Base-by-base conservation (phyloP, 2,113 vertebrate genomes). In the Zosterops pallidus region DNA sequence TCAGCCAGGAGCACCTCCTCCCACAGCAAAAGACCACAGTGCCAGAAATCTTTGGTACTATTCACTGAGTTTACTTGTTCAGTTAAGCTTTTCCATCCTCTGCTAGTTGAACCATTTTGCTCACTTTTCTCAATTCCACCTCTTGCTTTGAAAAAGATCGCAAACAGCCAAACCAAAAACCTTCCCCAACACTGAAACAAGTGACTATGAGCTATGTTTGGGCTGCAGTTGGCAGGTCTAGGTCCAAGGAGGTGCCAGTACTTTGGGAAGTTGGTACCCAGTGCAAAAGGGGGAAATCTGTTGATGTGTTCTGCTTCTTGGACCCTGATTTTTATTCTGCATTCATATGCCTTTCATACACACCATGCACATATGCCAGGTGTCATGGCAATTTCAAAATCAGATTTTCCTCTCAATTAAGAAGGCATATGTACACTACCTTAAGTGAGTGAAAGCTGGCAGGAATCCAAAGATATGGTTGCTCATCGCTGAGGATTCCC, bases 331-430 rank as follows among this genome's bases (percentile, higher is more conserved):
- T 71, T 83, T 24, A 52, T 64, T 80, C 41, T 67, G 33, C 33
- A 9, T 11, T 29, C 25, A 50, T 8, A 4, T 15, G 55, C 75
- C 5, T n/a, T 77, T 87, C 0, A 1, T 42, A 67, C 9, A 44
- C 24, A 74, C 25, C 0, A 5, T 41, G 44, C 44, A 63, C 23
- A 14, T 71, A 71, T 81, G 49, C 28, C 29, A 81, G 55, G 49
- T 71, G 49, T 49, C 60, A 50, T 0, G 2, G 49, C 33, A 56
- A 64, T 86, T 93, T 82, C 63, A 91, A 91, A 90, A 74, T 62
- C 2, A 8, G 14, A 56, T 84, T 89, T 95, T 78, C 68, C 63
- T 83, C 46, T 78, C 79, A 84, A 49, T 86, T 88, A 71, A 91
- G 49, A 67, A 89, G 47, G 59, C 23, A 42, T 46, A 63, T 33